Evolutionary conservation across 2,888 invertebrate species (phyloP), one percentile per base, ranked within the genome.

Genomic region (Odontothrips loti): DNA sequence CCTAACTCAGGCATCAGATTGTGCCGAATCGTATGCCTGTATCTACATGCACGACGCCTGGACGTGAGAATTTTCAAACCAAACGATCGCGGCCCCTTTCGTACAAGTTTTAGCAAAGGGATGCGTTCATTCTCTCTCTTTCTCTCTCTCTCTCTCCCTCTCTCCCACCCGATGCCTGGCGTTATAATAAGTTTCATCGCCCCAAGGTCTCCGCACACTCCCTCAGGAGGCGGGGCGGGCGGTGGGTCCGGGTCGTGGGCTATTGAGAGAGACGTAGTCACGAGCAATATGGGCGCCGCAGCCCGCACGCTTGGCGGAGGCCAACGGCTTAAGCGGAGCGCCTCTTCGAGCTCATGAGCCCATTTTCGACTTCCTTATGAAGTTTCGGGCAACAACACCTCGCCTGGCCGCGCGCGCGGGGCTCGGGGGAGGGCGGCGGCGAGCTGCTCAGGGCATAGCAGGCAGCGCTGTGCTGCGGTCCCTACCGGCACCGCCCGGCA

Each of bases 171-270:
- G 34, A 43, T 43, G 34, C 4, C 58, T 15, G 58, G 20, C 58
- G 58, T 58, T 20, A 58, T 58, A 58, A 58, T 58, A n/a, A 58
- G 58, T 58, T 58, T 58, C 58, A 58, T 58, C 58, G 58, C 58
- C 11, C 15, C 58, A 58, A 10, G 58, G 58, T 17, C 58, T 58
- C 20, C 58, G 58, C 20, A 2, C 34, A 43, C 34, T 2, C 34
- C 34, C 34, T 6, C 34, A 4, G 34, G 34, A 43, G 34, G 34
- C 34, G 6, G 34, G 34, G 34, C 34, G 6, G 34, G 34, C 34
- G 34, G 34, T 43, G 34, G 34, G 34, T 43, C 6, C 34, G 34
- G 34, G 34, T 43, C 34, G 34, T 43, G 3, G 34, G 34, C 34
- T 43, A 43, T 43, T 43, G 34, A 43, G 34, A 43, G 34, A 43